These are phyloP conservation scores for Ophonus ardosiacus DNA, from an alignment of 2,888 invertebrate species.

Conservation along the genomic window DNA sequence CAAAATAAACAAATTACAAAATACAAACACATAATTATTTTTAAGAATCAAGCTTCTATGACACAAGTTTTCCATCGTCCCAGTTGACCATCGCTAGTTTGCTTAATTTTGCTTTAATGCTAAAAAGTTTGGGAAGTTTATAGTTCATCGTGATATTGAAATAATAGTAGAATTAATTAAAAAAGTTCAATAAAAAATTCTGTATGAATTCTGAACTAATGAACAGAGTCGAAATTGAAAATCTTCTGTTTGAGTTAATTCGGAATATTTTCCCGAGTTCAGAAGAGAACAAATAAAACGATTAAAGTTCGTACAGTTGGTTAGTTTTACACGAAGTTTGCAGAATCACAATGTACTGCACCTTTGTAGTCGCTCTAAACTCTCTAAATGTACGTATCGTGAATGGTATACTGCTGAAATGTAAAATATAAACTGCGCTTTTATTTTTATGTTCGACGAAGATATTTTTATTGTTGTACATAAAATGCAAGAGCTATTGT, in stretches of 20 bases:
- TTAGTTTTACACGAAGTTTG: conserved; percentile 46
- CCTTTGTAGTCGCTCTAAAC: conserved; percentile 38
- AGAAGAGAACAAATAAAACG: conserved; percentile 48
- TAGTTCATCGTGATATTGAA: too few relatives aligned
- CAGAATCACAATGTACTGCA: neutral
- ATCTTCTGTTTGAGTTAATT: conserved; percentile 23
- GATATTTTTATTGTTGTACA: conserved; percentile 15
- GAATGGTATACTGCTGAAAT: neutral
- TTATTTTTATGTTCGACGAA: conserved; percentile 12
- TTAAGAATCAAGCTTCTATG: too few relatives aligned
- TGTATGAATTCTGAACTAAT: conserved; percentile 9
- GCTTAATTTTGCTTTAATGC: too few relatives aligned
- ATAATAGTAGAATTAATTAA: neutral
- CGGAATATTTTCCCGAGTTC: conserved; percentile 23
- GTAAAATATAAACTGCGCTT: conserved; percentile 21
- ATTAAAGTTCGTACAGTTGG: conserved; percentile 44
- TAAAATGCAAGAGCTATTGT: conserved; percentile 5
- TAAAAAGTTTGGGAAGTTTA: too few relatives aligned
- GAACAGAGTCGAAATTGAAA: conserved; percentile 29
- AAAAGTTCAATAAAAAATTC: conserved; percentile 19
- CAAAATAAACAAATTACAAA: too few relatives aligned
- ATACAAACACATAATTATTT: too few relatives aligned
- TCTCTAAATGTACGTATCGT: conserved; percentile 1
- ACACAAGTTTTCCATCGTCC: too few relatives aligned
- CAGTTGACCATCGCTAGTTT: too few relatives aligned